A percentile compares a stretch with the other conserved stretches of the same genome.
These are phyloP conservation scores for Oligia strigilis DNA, from an alignment of 2,888 invertebrate genomes.

Conservation along the genomic window DNA sequence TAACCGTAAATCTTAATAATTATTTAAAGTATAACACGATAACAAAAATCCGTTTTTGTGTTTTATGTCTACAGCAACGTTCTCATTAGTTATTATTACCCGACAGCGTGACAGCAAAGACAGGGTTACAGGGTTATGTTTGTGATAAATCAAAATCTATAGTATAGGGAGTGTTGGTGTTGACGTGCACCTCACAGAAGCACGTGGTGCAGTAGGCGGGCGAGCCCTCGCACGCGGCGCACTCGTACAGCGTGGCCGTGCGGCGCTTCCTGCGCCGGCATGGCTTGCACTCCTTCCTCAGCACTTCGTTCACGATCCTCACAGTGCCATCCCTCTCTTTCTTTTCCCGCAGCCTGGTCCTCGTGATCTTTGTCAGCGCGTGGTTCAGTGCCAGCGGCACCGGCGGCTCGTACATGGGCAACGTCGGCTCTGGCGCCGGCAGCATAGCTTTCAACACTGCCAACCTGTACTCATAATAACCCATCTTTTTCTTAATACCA, in stretches of 20 bases:
- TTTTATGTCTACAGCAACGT: background rate
- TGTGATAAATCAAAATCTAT: conserved; percentile 1
- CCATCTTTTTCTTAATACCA: conserved; percentile 17
- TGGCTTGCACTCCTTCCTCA: conserved; percentile 22
- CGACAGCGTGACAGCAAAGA: background rate
- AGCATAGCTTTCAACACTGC: conserved; percentile 22
- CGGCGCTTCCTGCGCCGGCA: conserved; percentile 14
- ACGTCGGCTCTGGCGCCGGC: background rate
- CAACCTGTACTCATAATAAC: conserved; percentile 23
- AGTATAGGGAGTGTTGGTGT: background rate
- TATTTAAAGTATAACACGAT: background rate
- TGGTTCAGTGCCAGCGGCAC: background rate
- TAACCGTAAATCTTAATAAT: background rate
- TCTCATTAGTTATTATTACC: background rate
- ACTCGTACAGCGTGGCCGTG: conserved; percentile 26
- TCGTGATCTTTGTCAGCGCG: conserved; percentile 24
- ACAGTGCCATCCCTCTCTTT: conserved; percentile 11
- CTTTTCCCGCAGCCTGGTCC: conserved; percentile 11
- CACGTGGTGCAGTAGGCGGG: conserved; percentile 34
- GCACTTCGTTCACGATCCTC: conserved; percentile 13
- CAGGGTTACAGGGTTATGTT: background rate
- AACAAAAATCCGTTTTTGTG: too few species aligned
- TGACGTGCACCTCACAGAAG: conserved; percentile 22
- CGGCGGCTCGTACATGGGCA: background rate
- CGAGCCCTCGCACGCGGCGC: conserved; percentile 19